Evolutionary conservation across 1,140 invertebrate genomes (phyloP), one percentile per base, ranked within the genome.

Genomic region (Manduca sexta): DNA sequence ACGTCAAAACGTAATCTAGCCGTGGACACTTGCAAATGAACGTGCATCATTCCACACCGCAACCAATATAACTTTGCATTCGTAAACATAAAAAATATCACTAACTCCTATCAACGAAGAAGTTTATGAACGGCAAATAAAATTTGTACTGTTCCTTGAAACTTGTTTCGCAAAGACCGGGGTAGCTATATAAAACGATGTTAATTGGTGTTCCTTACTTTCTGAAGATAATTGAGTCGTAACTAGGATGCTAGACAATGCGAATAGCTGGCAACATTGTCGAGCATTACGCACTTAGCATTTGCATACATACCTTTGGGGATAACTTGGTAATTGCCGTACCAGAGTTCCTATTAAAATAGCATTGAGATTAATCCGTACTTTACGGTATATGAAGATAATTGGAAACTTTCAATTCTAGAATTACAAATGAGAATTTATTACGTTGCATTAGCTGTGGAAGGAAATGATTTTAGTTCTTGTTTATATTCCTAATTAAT

Each of bases 141-240:
- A 45, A 49, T 38, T 55, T 35, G 47, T 29, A 18, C 17, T 35
- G 30, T 45, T 41, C 40, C 35, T 30, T 15, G 35, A 26, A 47
- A 51, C 45, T 48, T 45, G 56, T 64, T 64, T 56, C 45, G 33
- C 49, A 49, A 29, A 35, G 29, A 30, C 33, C 34, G 47, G 33
- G 50, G 52, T 49, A 58, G 52, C 43, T 47, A 63, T 44, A 60
- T 65, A 66, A 70, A 68, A 64, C 52, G 58, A 64, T 69, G 65
- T 69, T 71, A 71, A 68, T 71, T 71, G 65, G 65, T 63, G 56
- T 68, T 60, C 55, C 56, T 59, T 49, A 51, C 54, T 60, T 59
- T 50, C 50, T 50, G 55, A 49, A 58, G 52, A 63, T 69, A 72
- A 72, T 66, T 69, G 69, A 72, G 60, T 69, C 60, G 54, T 69